Base-by-base conservation (phyloP, 2,888 invertebrate species). In the Lordiphosa andalusiaca region DNA sequence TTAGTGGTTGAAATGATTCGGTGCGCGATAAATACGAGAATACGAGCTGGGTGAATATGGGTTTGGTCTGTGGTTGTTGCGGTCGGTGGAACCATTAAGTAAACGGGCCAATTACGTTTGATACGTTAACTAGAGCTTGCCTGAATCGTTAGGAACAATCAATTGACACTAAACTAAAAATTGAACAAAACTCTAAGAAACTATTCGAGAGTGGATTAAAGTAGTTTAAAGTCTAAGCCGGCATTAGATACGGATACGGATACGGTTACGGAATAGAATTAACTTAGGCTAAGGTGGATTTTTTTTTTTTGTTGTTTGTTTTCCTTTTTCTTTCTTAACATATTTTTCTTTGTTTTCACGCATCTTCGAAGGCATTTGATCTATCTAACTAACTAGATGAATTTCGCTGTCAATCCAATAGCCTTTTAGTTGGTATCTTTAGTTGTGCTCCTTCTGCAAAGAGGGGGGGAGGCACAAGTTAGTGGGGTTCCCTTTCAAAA, bases 361-460 rank as follows among this genome's bases (percentile, higher is more conserved):
- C 86, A 80, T 84, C 80, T 77, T 83, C 74, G 67, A 77, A 82
- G 84, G 84, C 86, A 86, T 84, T 84, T 86, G 67, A 70, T 77
- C 75, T 84, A 85, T 62, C 73, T 85, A 82, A 71, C 80, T 84
- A 83, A 73, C 73, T 82, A 82, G 67, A 64, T 65, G 63, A 69
- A 71, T 56, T 51, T 73, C 58, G 44, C 48, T 67, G 60, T 70
- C 84, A 83, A 80, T 83, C 65, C 73, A 73, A 75, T 80, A 77
- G 84, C 84, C 84, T 71, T 83, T 59, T 59, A 39, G 21, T 42
- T 67, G 53, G 71, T 71, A 63, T 75, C 66, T 67, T 77, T 78
- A 86, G 67, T 86, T 80, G 56, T 78, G 63, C 57, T 85, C 81
- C 67, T 78, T 87, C 86, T 86, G 70, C 50, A 86, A 86, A 25